phyloP scores from a whole-genome alignment of 2,888 invertebrate species.

The Zaprionus bogoriensis region DNA sequence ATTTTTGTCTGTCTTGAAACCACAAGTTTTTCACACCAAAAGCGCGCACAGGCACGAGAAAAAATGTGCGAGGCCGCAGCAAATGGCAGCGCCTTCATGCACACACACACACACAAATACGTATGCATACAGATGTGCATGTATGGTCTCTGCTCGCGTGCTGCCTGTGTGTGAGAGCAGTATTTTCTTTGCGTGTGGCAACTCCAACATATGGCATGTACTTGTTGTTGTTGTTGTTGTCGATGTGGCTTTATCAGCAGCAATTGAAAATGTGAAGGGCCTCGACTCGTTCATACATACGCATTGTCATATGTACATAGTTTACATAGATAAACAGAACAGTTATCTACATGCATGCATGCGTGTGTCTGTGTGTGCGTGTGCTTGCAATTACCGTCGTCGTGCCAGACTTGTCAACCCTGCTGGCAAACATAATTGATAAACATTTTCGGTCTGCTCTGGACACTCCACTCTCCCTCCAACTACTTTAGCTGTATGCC shows the following conservation, averaged over 20 bases:
- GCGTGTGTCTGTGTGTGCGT: background rate
- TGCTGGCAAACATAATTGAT: slow-evolving; percentile 59
- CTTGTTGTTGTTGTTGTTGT: slow-evolving; percentile 26
- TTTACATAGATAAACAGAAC: background rate
- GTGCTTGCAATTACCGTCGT: slow-evolving; percentile 29
- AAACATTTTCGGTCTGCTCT: slow-evolving; percentile 32
- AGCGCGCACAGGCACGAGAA: slow-evolving; percentile 36
- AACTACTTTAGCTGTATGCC: too few species aligned
- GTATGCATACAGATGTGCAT: slow-evolving; percentile 8
- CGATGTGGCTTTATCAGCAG: slow-evolving; percentile 51
- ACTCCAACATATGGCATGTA: slow-evolving; percentile 67
- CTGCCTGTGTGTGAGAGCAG: slow-evolving; percentile 16
- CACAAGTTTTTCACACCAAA: slow-evolving; percentile 72
- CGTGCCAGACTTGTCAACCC: slow-evolving; percentile 34
- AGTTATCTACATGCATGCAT: background rate
- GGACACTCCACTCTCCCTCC: background rate
- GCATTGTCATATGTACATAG: background rate
- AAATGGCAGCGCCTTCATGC: slow-evolving; percentile 51
- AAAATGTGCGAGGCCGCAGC: slow-evolving; percentile 61
- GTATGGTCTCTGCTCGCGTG: background rate
- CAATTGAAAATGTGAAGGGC: slow-evolving; percentile 51
- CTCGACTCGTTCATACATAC: slow-evolving; percentile 16
- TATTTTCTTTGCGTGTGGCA: slow-evolving; percentile 70
- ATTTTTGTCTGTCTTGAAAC: slow-evolving; percentile 39
- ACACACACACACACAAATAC: too few species aligned